Conservation (phyloP, 1,140 invertebrate genomes). For the Drosophila kurseongensis region DNA sequence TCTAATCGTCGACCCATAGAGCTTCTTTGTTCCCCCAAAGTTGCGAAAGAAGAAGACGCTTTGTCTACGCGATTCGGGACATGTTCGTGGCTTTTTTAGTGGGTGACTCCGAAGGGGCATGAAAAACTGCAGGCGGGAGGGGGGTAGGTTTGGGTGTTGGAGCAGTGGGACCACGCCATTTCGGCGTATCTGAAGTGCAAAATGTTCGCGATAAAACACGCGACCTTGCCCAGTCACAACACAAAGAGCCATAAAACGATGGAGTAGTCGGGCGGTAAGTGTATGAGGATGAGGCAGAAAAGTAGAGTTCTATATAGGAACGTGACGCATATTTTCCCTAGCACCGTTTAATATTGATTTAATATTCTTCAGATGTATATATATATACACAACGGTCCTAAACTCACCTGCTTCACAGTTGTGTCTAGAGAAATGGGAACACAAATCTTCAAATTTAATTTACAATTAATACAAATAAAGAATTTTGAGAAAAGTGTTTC, state of each 20-base stretch:
- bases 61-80: slow-evolving; percentile 65
- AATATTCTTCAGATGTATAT: slow-evolving; percentile 57
- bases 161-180: slow-evolving; percentile 55
- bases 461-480: too few relatives aligned
- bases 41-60: slow-evolving; percentile 49
- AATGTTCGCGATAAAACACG: slow-evolving; percentile 66
- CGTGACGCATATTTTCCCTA: slow-evolving; percentile 71
- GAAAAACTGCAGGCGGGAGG: slow-evolving; percentile 1
- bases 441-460: not conserved
- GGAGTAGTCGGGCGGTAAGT: not conserved
- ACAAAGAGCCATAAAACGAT: slow-evolving; percentile 49
- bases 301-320: slow-evolving; percentile 30
- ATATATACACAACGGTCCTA: not conserved
- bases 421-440: not conserved
- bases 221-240: slow-evolving; percentile 58
- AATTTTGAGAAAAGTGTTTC: too few relatives aligned
- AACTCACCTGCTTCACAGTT: slow-evolving; percentile 5
- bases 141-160: not conserved
- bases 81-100: slow-evolving; percentile 32
- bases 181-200: slow-evolving; percentile 66
- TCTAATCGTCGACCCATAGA: slow-evolving; percentile 52
- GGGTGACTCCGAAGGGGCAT: not conserved
- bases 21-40: slow-evolving; percentile 32
- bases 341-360: slow-evolving; percentile 76
- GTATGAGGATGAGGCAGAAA: not conserved